phyloP scores from a whole-genome alignment of 92 coral and sea anemone species.

The Parazoanthus atlanticus region DNA sequence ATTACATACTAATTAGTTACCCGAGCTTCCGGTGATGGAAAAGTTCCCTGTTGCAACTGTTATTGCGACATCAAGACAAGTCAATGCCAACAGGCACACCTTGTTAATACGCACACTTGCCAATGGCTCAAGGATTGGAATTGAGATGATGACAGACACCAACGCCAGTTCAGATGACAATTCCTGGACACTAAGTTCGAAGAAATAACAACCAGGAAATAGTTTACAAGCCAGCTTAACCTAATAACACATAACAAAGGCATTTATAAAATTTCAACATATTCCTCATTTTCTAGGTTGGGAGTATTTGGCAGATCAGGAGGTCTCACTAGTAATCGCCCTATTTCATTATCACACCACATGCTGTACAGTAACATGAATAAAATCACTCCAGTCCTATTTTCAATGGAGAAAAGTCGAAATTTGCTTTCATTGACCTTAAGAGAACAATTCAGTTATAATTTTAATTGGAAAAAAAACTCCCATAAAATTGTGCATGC shows the following conservation, averaged over 20 bases:
- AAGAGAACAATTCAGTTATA: too few species aligned
- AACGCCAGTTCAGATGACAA: constrained; percentile 84
- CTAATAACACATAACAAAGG: too few species aligned
- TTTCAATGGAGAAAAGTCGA: too few species aligned
- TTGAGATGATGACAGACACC: constrained; percentile 77
- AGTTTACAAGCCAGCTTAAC: background rate
- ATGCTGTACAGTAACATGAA: too few species aligned
- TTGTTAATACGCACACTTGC: constrained; percentile 80
- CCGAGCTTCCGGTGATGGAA: constrained; percentile 56
- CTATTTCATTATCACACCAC: too few species aligned
- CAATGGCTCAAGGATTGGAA: constrained; percentile 94
- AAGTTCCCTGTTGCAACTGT: constrained; percentile 89
- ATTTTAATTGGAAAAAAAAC: too few species aligned
- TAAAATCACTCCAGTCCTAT: too few species aligned
- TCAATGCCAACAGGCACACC: constrained; percentile 80
- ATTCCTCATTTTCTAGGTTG: too few species aligned
- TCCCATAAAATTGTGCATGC: too few species aligned
- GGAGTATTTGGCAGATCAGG: too few species aligned
- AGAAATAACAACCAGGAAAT: background rate
- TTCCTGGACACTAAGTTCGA: constrained; percentile 73
- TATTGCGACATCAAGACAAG: constrained; percentile 84
- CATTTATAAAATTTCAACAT: background rate
- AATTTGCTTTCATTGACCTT: too few species aligned
- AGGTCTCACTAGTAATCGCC: too few species aligned
- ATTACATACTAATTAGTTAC: background rate